Base-by-base conservation (phyloP, 2,888 invertebrate species). In the Thumatha senex region DNA sequence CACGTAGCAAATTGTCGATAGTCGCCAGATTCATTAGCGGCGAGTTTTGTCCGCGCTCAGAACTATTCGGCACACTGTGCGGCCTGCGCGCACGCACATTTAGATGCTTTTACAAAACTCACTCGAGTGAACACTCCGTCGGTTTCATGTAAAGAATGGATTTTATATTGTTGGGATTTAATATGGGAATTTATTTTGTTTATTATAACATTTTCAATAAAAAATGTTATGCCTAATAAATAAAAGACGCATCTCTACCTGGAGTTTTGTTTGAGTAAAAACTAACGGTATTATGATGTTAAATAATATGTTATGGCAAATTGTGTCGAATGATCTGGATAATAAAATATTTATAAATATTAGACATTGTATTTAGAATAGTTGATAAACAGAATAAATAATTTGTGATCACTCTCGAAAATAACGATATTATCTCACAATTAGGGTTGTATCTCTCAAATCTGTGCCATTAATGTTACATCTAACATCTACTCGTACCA, bases 1-100 rank as follows among this genome's bases (percentile, higher is more conserved):
- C 60, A 87, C 83, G 89, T 80, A 88, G 82, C 87, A 86, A 90
- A 90, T 90, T 87, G 88, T 86, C 88, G 87, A 89, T 89, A 80
- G 81, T 79, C 74, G 81, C 66, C 73, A 58, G 60, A 80, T 78
- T 87, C 85, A 84, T 88, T 88, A 86, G 82, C 79, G 77, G 76
- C 57, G 61, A 67, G 79, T 80, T 86, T 82, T 82, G 80, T 77
- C 72, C 70, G 51, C 39, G 48, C 54, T 58, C 60, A 59, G 69
- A 58, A 57, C 60, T 49, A 48, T 48, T 64, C 46, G 70, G 67
- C 73, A 18, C 75, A 70, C 73, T 71, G 78, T 78, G 78, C 76
- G 70, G 73, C 66, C 71, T 68, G 67, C 73, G 70, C 59, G 62
- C 60, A 65, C 71, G 70, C 72, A 70, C 63, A 68, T 67, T 70